Evolutionary conservation across 2,888 invertebrate species (phyloP), one percentile per base, ranked within the genome.

Genomic region (Lingula anatina): DNA sequence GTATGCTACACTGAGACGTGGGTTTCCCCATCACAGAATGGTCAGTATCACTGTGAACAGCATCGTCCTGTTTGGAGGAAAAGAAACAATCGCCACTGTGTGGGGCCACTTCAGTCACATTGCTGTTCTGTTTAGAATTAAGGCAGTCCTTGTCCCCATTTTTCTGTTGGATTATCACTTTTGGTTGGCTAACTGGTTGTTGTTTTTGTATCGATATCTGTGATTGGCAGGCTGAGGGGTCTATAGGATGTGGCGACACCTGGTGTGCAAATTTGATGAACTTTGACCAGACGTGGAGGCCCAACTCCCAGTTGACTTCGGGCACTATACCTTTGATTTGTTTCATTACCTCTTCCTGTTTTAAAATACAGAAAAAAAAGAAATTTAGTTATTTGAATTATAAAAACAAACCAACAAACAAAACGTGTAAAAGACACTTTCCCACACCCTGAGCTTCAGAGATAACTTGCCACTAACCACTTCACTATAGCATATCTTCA

Each of bases 211-310:
- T 41, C 21, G 38, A 49, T 24, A 59, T 51, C 43, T 61, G 61
- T 27, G 62, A 62, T 38, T 59, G 51, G 43, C 53, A 47, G 24
- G 53, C 57, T 5, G 60, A 57, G 2, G 60, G 48, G 9, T 41
- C 48, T 3, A 57, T 62, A n/a, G 70, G 71, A 24, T 31, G 23
- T 9, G 60, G 47, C 7, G 56, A 50, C 12, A 70, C 60, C 3
- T 62, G 56, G 35, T 65, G 56, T 12, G 56, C 54, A 56, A 70
- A 71, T 9, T 60, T 46, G 47, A 62, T 66, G 35, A 74, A 61
- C 45, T 64, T 46, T n/a, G 54, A 51, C 77, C 78, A 78, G 3
- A 71, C 71, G 26, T 51, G 49, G 15, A 78, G 54, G 1, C 77
- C 78, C 40, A 49, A 50, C 2, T 59, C 53, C 78, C 78, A 78